Percentiles rank a stretch among this genome's conserved stretches.
These are phyloP conservation scores for Eurystomus gularis DNA, from an alignment of 2,113 vertebrate species.

Conservation along the genomic window DNA sequence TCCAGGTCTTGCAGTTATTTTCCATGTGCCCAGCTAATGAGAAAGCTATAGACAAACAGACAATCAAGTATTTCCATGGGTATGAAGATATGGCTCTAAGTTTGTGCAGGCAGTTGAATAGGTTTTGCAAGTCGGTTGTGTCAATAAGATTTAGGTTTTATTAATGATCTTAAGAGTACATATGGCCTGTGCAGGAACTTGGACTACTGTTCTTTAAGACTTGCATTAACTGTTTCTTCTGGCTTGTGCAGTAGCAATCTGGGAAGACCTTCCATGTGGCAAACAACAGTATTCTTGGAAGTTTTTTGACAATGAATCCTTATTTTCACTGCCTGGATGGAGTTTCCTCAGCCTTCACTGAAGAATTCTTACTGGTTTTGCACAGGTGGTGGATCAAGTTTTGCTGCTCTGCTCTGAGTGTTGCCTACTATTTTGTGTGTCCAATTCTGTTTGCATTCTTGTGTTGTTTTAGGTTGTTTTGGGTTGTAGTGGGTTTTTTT, in stretches of 20 bases:
- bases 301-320: neutral
- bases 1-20: neutral
- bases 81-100: neutral
- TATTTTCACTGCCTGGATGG: neutral
- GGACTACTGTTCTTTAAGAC: neutral
- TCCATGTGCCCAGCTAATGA: neutral
- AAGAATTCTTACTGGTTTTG: neutral
- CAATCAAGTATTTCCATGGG: neutral
- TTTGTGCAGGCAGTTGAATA: neutral
- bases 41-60: neutral
- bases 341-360: neutral
- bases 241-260: neutral
- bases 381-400: neutral
- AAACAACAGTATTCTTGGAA: neutral
- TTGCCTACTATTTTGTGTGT: neutral
- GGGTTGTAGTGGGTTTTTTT: neutral
- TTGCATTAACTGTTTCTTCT: neutral
- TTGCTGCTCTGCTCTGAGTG: neutral
- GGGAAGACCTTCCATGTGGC: neutral
- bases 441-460: neutral
- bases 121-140: neutral
- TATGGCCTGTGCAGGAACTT: neutral
- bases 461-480: neutral
- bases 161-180: neutral
- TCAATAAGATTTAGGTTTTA: neutral